These are phyloP conservation scores for Lasioglossum leucozonium DNA, from an alignment of 2,888 invertebrate species.

Conservation along the genomic window DNA sequence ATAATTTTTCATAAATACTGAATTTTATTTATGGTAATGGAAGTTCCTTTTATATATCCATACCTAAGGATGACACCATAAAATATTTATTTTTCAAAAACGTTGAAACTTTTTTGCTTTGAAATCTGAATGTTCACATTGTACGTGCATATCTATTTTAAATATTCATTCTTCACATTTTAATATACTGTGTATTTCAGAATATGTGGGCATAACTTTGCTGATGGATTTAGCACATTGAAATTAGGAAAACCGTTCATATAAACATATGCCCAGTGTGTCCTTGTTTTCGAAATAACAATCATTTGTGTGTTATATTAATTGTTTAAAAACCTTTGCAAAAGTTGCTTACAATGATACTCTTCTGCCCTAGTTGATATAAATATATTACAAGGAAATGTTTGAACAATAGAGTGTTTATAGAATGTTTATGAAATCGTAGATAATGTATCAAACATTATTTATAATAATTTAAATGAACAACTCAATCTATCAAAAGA, in stretches of 20 bases:
- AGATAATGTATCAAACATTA: neutral
- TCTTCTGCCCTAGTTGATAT: neutral
- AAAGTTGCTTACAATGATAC: neutral
- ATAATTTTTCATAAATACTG: conserved; percentile 42
- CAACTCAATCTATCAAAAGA: neutral
- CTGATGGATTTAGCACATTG: neutral
- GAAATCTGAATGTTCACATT: conserved; percentile 25
- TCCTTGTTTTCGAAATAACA: neutral
- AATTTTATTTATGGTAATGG: conserved; percentile 47
- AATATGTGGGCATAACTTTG: neutral
- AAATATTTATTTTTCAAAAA: conserved; percentile 48
- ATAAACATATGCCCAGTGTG: neutral
- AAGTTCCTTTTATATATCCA: conserved; percentile 33
- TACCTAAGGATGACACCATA: conserved; percentile 21
- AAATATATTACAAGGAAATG: neutral
- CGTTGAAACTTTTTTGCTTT: conserved; percentile 29
- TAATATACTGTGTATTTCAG: neutral
- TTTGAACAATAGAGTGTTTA: neutral
- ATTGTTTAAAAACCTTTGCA: neutral
- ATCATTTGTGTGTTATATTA: neutral
- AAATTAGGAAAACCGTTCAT: neutral
- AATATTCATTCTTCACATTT: conserved; percentile 20
- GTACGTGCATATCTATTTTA: conserved; percentile 21
- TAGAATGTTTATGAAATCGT: neutral
- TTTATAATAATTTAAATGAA: neutral